Percentiles rank a stretch among this genome's conserved stretches.
phyloP scores from a whole-genome alignment of 2,797 vertebrate species.

The Pteronotus mesoamericanus region DNA sequence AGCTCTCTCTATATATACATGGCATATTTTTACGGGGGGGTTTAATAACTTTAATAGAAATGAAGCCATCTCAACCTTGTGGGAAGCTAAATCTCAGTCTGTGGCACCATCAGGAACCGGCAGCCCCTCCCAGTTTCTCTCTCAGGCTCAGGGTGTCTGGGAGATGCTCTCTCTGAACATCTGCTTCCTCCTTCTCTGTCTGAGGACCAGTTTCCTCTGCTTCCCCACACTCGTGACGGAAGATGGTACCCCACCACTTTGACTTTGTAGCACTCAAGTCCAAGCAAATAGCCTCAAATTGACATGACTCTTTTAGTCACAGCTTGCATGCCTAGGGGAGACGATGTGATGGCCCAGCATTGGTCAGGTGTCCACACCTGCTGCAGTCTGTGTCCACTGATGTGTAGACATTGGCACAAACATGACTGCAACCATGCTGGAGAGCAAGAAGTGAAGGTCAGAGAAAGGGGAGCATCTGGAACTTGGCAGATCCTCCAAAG shows the following conservation, averaged over 20 bases:
- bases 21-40: neutral
- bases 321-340: neutral
- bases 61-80: neutral
- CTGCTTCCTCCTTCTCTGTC: neutral
- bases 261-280: neutral
- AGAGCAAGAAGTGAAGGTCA: neutral
- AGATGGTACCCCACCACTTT: neutral
- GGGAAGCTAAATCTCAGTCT: neutral
- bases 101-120: neutral
- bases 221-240: neutral
- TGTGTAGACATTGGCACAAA: neutral
- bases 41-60: neutral
- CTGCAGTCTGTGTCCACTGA: neutral
- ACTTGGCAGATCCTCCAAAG: neutral
- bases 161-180: neutral
- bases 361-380: neutral
- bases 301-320: neutral
- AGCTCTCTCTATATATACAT: neutral
- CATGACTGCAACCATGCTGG: neutral
- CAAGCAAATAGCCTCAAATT: neutral
- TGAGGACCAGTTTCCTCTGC: neutral
- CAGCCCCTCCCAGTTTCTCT: neutral
- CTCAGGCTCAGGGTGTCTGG: neutral
- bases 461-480: neutral
- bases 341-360: neutral